These are phyloP conservation scores for Emydocephalus ijimae DNA, from an alignment of 2,113 vertebrate genomes.

Conservation along the genomic window DNA sequence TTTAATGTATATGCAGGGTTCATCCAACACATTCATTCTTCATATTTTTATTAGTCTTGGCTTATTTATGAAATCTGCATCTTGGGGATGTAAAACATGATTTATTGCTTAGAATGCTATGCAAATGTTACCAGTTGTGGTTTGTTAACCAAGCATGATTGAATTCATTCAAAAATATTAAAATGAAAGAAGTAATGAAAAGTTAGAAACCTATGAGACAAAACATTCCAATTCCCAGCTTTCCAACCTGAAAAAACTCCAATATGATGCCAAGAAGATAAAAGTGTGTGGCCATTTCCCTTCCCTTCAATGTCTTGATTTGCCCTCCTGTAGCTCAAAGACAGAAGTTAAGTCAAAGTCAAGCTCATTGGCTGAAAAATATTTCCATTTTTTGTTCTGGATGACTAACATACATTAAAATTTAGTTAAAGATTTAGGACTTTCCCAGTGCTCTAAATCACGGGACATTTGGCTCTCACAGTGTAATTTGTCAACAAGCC, in stretches of 20 bases:
- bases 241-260: not conserved
- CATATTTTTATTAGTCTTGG: not conserved
- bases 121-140: not conserved
- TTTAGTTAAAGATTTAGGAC: not conserved
- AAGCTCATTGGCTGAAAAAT: not conserved
- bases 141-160: not conserved
- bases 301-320: not conserved
- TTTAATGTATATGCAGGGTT: not conserved
- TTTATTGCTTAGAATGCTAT: not conserved
- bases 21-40: not conserved
- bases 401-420: not conserved
- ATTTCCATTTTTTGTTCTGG: not conserved
- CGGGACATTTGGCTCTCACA: not conserved
- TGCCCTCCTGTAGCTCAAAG: not conserved
- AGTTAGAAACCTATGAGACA: not conserved
- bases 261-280: not conserved
- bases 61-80: not conserved
- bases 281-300: not conserved
- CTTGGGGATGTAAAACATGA: not conserved
- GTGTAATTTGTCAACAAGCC: not conserved
- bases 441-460: constrained; percentile 1
- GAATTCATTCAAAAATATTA: not conserved
- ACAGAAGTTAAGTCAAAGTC: not conserved
- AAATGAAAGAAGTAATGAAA: not conserved
- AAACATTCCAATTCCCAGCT: not conserved